These are phyloP conservation scores for Prolemur simus DNA, from an alignment of 2,113 vertebrate genomes.

Conservation along the genomic window DNA sequence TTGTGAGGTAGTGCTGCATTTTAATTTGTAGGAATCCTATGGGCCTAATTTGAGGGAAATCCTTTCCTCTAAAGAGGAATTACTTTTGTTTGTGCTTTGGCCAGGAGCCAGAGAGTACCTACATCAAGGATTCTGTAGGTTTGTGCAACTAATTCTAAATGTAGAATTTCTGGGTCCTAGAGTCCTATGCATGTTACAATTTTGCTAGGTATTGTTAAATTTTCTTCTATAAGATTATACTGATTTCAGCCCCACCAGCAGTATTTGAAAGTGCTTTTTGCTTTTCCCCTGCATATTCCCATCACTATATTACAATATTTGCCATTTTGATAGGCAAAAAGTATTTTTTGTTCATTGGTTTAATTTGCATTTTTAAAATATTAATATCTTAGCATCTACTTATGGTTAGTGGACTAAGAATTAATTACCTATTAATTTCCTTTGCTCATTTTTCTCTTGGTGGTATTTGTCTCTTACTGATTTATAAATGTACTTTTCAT, in stretches of 20 bases:
- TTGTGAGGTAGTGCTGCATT: not conserved
- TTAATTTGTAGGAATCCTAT: not conserved
- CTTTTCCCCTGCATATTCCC: not conserved
- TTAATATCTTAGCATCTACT: not conserved
- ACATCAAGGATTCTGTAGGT: not conserved
- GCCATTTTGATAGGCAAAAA: not conserved
- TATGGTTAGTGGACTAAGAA: not conserved
- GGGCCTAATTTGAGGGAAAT: not conserved
- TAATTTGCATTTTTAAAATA: not conserved
- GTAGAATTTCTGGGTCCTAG: not conserved
- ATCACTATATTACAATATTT: not conserved
- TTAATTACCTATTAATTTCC: not conserved
- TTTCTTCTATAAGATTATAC: not conserved
- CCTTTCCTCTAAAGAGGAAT: not conserved
- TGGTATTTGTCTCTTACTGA: not conserved
- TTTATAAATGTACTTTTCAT: not conserved
- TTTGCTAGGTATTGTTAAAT: not conserved
- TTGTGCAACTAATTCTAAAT: not conserved
- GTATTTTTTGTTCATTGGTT: not conserved
- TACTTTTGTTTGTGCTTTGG: not conserved
- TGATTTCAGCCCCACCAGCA: not conserved
- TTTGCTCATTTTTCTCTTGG: not conserved
- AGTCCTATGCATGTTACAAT: not conserved
- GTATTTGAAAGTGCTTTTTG: not conserved
- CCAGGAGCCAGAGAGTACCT: not conserved